Evolutionary conservation across 2,113 vertebrate genomes (phyloP).

Genomic region (Ammodytes dubius): DNA sequence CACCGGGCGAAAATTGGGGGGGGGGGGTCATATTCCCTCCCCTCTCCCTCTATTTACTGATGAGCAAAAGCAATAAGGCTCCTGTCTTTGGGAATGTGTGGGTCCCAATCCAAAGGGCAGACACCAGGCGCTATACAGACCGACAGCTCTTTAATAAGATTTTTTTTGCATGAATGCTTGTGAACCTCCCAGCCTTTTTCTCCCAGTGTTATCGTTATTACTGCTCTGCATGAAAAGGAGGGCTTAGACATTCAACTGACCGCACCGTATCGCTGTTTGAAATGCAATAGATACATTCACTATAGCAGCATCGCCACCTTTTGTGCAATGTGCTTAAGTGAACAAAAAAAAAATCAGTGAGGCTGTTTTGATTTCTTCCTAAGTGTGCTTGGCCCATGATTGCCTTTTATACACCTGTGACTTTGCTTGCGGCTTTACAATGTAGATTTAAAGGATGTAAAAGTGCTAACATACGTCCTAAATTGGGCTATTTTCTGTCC

Average conservation of each 20-base stretch:
- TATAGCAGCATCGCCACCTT: conserved; percentile 5
- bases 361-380: conserved; percentile 17
- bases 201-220: conserved; percentile 50
- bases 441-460: not conserved
- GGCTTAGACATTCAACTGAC: conserved; percentile 28
- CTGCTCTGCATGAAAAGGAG: conserved; percentile 50
- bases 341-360: conserved; percentile 35
- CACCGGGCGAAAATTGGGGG: conserved; percentile 28
- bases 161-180: conserved; percentile 64
- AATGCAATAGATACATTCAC: conserved; percentile 43
- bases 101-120: conserved; percentile 62
- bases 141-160: conserved; percentile 74
- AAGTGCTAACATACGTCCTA: not conserved
- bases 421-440: conserved; percentile 4
- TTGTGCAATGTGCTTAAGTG: conserved; percentile 8
- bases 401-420: not conserved
- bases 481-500: not conserved
- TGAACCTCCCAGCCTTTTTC: conserved; percentile 52
- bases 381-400: conserved; percentile 17
- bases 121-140: conserved; percentile 17
- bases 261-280: conserved; percentile 43
- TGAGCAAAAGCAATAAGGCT: conserved; percentile 66
- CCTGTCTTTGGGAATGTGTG: conserved; percentile 49
- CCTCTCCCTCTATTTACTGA: conserved; percentile 20
- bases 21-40: not conserved